Percentiles rank a stretch among this genome's conserved stretches.
These are phyloP conservation scores for Aphaenogaster ashmeadi DNA, from an alignment of 1,140 invertebrate genomes.

Conservation along the genomic window DNA sequence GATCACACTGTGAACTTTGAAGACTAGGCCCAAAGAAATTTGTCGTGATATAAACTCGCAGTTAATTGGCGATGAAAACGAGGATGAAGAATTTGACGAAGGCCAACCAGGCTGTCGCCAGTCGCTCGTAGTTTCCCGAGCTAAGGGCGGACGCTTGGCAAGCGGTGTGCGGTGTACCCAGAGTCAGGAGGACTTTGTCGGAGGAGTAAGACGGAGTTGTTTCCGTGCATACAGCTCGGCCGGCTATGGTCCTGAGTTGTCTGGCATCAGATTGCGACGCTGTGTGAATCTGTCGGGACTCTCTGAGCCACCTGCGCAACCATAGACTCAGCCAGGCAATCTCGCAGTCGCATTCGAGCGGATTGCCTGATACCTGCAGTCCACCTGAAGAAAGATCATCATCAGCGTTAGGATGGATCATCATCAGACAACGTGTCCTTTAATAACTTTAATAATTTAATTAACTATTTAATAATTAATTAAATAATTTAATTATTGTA, in stretches of 20 bases:
- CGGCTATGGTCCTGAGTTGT: conserved; percentile 84
- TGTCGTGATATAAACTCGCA: conserved; percentile 2
- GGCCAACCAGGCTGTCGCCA: conserved; percentile 78
- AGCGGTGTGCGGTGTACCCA: conserved; percentile 87
- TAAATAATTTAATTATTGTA: not conserved
- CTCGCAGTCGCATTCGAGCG: conserved; percentile 95
- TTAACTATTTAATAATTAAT: too few relatives aligned
- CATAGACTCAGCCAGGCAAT: conserved; percentile 96
- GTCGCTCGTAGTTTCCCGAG: conserved; percentile 82
- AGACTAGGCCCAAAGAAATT: conserved; percentile 18
- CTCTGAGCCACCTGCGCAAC: conserved; percentile 94
- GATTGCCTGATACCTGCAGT: conserved; percentile 93
- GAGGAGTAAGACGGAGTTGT: conserved; percentile 85
- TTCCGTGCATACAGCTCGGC: conserved; percentile 85
- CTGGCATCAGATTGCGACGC: conserved; percentile 87
- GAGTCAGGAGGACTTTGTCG: conserved; percentile 83
- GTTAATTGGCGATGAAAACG: conserved; percentile 78
- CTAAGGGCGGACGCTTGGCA: conserved; percentile 88
- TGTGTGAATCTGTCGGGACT: conserved; percentile 92
- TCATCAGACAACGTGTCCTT: not conserved
- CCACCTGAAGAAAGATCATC: conserved; percentile 90
- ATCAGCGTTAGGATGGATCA: not conserved
- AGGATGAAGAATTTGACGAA: conserved; percentile 79
- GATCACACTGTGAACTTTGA: conserved; percentile 39
- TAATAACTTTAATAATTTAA: not conserved